Base-by-base conservation (phyloP, 2,888 invertebrate species). In the Andricus curvator region DNA sequence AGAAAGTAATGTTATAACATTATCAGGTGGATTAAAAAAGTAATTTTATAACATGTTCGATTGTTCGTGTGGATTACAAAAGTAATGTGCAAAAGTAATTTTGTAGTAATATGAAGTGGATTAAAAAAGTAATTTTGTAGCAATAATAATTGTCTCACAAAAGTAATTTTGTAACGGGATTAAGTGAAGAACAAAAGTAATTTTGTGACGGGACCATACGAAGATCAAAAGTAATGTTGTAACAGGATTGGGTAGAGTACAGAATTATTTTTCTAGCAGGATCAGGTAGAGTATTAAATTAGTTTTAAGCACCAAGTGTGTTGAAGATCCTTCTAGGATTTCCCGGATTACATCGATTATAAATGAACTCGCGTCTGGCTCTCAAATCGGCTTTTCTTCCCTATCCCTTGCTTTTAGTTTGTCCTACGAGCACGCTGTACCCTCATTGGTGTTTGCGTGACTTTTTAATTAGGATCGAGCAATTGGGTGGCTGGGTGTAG, bases 391-490 rank as follows among this genome's bases (percentile, higher is more conserved):
- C 22, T 44, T 48, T 41, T 41, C 68, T 44, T 8, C 22, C 44
- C 22, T 22, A 37, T 4, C 41, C 17, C 22, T 25, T 68, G 15
- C 44, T 68, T 68, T 37, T 9, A 22, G 48, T 48, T 68, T 68
- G 62, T 62, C 25, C 13, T 15, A 62, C 17, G 15, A 62, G 62
- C 25, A 29, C 62, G 13, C 22, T 15, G 6, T 62, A 25, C 2
- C 25, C 25, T 62, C 25, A 62, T 62, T 15, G 25, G 25, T 25
- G 25, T 62, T 62, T 62, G 62, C 25, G 25, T 62, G 62, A 62
- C 62, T 62, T 62, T 62, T 25, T 62, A 62, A 62, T 62, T 62
- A 62, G 62, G 62, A 62, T 62, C 62, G 15, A 62, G 5, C 62
- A 25, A 62, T 62, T 62, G 25, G 25, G 25, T 29, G 25, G 25